A percentile compares a stretch with the other conserved stretches of the same genome.
Evolutionary conservation across 2,888 invertebrate species (phyloP).

Genomic region (Poecilobothrus nobilitatus): DNA sequence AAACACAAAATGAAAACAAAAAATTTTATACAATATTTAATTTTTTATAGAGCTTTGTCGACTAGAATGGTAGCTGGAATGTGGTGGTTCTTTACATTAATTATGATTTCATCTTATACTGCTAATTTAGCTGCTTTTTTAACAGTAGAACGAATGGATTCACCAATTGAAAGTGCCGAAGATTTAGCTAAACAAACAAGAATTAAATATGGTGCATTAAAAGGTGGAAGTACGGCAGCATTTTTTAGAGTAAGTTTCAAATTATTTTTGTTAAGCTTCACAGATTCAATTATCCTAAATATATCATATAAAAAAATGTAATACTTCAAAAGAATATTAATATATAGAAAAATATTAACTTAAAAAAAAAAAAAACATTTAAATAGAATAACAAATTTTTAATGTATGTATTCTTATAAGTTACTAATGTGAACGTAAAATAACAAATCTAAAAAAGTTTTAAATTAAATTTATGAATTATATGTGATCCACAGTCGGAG

Average conservation of each 20-base stretch:
- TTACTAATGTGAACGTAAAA: no score
- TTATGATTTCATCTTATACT: conserved; percentile 94
- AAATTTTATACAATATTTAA: conserved; percentile 9
- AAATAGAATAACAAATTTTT: no score
- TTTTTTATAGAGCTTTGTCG: conserved; percentile 36
- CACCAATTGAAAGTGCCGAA: conserved; percentile 90
- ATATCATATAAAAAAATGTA: no score
- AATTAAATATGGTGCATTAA: conserved; percentile 92
- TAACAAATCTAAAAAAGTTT: no score
- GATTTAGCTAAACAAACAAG: conserved; percentile 93
- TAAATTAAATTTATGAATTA: no score
- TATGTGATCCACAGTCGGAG: no score
- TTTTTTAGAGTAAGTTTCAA: conserved; percentile 72
- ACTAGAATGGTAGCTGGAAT: conserved; percentile 56
- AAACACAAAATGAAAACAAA: not conserved
- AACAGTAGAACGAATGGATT: conserved; percentile 87
- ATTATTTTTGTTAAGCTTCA: not conserved
- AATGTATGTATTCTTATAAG: no score
- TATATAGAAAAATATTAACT: no score
- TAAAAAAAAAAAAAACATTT: no score
- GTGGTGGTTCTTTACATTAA: conserved; percentile 93
- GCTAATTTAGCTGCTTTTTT: conserved; percentile 92
- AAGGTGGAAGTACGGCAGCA: conserved; percentile 84
- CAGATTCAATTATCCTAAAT: no score
- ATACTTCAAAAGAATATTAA: no score